These are phyloP conservation scores for Crotalus horridus DNA, from an alignment of 2,113 vertebrate species.

Conservation along the genomic window DNA sequence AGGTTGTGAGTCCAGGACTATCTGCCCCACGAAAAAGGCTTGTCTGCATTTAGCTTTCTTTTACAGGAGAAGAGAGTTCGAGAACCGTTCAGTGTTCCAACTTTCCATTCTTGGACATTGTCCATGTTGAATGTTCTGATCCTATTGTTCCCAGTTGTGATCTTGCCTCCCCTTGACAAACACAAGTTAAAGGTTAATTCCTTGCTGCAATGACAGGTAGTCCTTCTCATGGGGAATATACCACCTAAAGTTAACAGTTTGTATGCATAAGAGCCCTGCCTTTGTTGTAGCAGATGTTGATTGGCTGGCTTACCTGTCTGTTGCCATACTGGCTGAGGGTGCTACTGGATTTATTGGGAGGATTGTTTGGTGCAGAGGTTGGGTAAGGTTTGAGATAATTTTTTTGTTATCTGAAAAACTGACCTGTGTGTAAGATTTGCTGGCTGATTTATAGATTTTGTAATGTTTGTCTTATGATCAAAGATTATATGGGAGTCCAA, in stretches of 20 bases:
- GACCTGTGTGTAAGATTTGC: not conserved
- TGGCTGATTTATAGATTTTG: not conserved
- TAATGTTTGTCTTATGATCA: not conserved
- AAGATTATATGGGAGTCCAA: not conserved
- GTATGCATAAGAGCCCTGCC: not conserved
- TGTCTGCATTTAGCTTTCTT: not conserved
- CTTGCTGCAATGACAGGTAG: not conserved
- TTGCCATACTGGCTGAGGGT: rapidly evolving
- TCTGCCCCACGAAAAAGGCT: not conserved
- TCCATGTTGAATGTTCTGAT: not conserved
- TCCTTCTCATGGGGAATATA: not conserved
- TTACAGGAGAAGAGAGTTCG: not conserved
- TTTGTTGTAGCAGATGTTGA: not conserved
- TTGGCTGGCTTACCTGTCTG: not conserved
- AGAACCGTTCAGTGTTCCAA: not conserved
- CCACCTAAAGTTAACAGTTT: not conserved
- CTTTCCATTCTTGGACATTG: not conserved
- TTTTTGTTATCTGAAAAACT: not conserved
- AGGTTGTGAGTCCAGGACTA: too few species aligned
- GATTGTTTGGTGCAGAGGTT: not conserved
- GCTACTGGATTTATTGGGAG: too few species aligned
- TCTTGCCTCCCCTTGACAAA: not conserved
- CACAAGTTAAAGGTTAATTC: not conserved
- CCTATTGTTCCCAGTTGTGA: too few species aligned
- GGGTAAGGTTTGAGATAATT: not conserved